Evolutionary conservation across 2,113 vertebrate species (phyloP).

Genomic region (Silurus asotus): DNA sequence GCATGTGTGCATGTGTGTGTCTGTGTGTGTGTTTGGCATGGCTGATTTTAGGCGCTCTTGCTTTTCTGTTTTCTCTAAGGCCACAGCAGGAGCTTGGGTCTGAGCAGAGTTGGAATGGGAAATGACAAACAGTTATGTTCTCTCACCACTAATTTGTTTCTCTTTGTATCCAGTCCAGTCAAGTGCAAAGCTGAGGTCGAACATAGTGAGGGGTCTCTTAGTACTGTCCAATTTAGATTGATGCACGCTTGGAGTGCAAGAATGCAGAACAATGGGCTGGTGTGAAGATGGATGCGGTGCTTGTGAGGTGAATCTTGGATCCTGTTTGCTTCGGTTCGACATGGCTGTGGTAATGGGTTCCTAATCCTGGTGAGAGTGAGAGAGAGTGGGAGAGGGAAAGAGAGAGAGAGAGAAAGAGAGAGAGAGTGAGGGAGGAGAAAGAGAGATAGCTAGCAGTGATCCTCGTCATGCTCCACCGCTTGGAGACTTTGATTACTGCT

Average conservation of each 20-base stretch:
- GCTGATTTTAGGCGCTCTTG: conserved; percentile 23
- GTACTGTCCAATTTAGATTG: conserved; percentile 51
- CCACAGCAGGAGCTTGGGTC: conserved; percentile 26
- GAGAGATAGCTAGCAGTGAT: not conserved
- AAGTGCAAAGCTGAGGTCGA: conserved; percentile 14
- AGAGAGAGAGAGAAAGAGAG: not conserved
- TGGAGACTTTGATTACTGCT: conserved; percentile 47
- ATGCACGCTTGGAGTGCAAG: conserved; percentile 38
- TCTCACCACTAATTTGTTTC: conserved; percentile 45
- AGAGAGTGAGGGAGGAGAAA: not conserved
- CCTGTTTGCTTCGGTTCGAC: conserved; percentile 32
- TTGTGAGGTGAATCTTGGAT: conserved; percentile 36
- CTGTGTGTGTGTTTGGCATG: conserved; percentile 14
- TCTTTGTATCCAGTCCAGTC: conserved; percentile 30
- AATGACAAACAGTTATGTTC: conserved; percentile 41
- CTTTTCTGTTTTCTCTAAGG: conserved; percentile 23
- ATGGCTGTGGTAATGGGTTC: conserved; percentile 44
- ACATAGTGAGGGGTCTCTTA: conserved; percentile 34
- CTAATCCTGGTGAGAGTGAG: conserved; percentile 33
- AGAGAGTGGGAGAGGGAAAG: not conserved
- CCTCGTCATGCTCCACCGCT: conserved; percentile 46
- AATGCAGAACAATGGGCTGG: conserved; percentile 34
- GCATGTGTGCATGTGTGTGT: not conserved
- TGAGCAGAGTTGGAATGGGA: conserved; percentile 30
- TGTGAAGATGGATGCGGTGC: conserved; percentile 38